phyloP scores from a whole-genome alignment of 2,113 vertebrate species.

The Mirza zaza region DNA sequence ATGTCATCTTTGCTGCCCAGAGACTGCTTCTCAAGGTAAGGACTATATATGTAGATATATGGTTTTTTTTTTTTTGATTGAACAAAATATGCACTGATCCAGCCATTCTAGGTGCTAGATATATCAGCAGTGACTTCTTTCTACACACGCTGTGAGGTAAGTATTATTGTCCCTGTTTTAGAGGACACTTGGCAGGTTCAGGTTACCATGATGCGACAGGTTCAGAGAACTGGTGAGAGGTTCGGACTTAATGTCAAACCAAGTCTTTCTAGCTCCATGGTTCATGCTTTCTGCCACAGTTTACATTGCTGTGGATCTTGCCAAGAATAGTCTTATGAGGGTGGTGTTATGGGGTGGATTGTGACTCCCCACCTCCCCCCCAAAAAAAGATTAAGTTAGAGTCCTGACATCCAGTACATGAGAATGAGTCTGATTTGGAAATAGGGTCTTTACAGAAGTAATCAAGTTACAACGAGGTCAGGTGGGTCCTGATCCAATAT shows the following conservation, averaged over 20 bases:
- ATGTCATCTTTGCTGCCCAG: background rate
- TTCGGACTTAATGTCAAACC: background rate
- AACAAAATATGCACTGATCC: background rate
- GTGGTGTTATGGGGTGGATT: background rate
- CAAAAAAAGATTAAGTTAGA: background rate
- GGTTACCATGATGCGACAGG: background rate
- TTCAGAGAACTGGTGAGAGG: background rate
- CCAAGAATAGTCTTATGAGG: background rate
- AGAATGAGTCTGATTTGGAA: background rate
- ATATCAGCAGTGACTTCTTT: background rate
- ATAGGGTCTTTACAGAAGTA: background rate
- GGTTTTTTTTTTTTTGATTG: background rate
- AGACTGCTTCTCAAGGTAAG: background rate
- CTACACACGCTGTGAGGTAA: background rate
- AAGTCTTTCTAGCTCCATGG: background rate
- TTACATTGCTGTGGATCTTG: background rate
- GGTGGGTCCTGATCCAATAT: no score
- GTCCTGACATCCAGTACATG: background rate
- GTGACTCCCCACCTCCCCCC: background rate
- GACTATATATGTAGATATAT: background rate
- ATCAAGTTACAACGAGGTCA: background rate
- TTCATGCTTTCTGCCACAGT: background rate
- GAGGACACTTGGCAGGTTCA: background rate
- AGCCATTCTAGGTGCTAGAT: background rate
- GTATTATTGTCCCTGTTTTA: background rate